Conservation (phyloP, 2,888 invertebrate species). For the Drepana falcataria region DNA sequence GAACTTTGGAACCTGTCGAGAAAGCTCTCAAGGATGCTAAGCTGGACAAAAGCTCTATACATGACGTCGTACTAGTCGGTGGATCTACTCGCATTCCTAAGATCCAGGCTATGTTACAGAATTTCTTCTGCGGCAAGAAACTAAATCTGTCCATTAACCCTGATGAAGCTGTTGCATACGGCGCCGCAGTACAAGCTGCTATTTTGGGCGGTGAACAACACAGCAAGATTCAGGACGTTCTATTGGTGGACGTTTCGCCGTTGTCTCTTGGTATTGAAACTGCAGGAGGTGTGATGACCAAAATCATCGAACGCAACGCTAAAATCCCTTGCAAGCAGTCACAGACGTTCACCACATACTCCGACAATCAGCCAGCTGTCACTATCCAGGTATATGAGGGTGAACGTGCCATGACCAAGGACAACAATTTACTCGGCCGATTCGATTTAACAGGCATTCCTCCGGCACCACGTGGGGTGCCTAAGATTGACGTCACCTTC, state of each 20-base stretch:
- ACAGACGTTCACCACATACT: conserved; percentile 87
- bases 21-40: conserved; percentile 88
- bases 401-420: conserved; percentile 88
- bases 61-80: conserved; percentile 90
- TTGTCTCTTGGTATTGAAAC: conserved; percentile 88
- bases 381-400: conserved; percentile 87
- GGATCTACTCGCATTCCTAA: conserved; percentile 90
- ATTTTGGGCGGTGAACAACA: conserved; percentile 86
- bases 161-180: conserved; percentile 89
- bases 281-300: conserved; percentile 88
- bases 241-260: conserved; percentile 79
- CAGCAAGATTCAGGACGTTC: conserved; percentile 84
- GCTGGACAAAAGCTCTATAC: conserved; percentile 85
- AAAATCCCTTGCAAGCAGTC: conserved; percentile 85
- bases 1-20: conserved; percentile 87
- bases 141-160: conserved; percentile 88
- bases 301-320: conserved; percentile 84
- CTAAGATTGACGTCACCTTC: conserved; percentile 85
- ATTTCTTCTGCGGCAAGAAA: conserved; percentile 86
- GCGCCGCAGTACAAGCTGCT: conserved; percentile 86
- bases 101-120: conserved; percentile 85
- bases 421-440: conserved; percentile 83
- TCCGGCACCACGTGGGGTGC: conserved; percentile 83
- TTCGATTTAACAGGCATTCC: conserved; percentile 84
- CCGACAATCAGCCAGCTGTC: conserved; percentile 89